Evolutionary conservation across 92 coral and sea anemone genomes (phyloP), one percentile per base, ranked within the genome.

Genomic region (Hydrozoanthus gracilis): DNA sequence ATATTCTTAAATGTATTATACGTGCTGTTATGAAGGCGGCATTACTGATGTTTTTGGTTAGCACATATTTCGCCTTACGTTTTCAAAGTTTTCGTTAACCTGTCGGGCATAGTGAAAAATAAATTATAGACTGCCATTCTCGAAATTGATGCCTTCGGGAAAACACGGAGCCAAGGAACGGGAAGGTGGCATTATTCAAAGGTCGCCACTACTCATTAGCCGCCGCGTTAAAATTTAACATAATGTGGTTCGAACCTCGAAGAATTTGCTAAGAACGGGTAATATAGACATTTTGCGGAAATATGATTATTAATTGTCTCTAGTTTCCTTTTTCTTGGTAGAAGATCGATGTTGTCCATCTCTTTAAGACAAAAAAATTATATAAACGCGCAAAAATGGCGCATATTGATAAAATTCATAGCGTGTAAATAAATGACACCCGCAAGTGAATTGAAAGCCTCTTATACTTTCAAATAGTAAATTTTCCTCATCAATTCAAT

Each of bases 151-250:
- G 49, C 54, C 35, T 51, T 27, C 54, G 64, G 8, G 18, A 12
- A 48, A 49, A 49, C 58, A 80, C 58, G 15, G 44, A 62, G 64
- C 3, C 14, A 73, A 10, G 4, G 16, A 44, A 17, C 35, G 13
- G 20, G 15, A 80, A 4, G 85, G 73, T 80, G 74, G 85, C 73
- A 16, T 11, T 13, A 80, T 80, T 80, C 73, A 46, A 12, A 4
- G 47, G 65, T 2, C 51, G 20, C 58, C 17, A 79, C 6, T 44
- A 44, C 49, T 44, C 47, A n/a, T 61, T 46, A 46, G 27, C 4
- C 79, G 48, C 79, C 39, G 39, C 73, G 85, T 80, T 80, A 80
- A 80, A 65, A 8, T 62, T 80, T 80, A 65, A 80, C 85, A 80
- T 65, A 80, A 80, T 80, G 85, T 80, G 85, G 52, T 46, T 61